These are phyloP conservation scores for Augiades crinisus DNA, from an alignment of 2,888 invertebrate genomes.

Conservation along the genomic window DNA sequence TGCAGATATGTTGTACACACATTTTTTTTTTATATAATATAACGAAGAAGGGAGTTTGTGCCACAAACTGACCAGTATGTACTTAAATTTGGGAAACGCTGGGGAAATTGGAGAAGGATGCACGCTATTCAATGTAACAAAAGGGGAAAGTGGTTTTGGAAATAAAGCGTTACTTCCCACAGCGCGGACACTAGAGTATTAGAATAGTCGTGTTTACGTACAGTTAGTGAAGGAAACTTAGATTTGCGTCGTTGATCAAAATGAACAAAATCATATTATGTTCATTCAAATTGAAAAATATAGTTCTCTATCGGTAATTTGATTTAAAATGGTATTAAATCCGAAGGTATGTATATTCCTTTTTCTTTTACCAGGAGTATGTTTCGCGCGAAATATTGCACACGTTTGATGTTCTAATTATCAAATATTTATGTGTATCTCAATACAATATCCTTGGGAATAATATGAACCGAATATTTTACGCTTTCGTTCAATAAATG, in stretches of 20 bases:
- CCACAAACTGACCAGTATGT: neutral
- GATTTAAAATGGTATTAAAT: no score
- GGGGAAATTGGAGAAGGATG: neutral
- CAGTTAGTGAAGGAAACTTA: constrained; percentile 8
- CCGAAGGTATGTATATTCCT: no score
- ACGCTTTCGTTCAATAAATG: constrained; percentile 3
- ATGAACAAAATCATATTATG: neutral
- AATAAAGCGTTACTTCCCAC: constrained; percentile 9
- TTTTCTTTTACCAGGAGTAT: no score
- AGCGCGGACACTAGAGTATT: constrained; percentile 9
- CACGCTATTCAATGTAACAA: constrained; percentile 1
- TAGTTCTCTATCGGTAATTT: no score
- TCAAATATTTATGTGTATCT: no score
- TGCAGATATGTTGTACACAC: no score
- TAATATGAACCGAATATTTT: neutral
- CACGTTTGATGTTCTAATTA: no score
- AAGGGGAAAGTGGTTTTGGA: neutral
- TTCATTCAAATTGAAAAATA: no score
- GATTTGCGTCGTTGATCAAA: neutral
- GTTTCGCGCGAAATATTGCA: no score
- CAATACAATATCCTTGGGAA: no score
- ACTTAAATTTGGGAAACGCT: constrained; percentile 7
- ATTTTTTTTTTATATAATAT: no score
- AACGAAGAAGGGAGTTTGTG: constrained; percentile 9
- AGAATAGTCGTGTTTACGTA: constrained; percentile 5